phyloP scores from a whole-genome alignment of 2,888 invertebrate genomes.

The Parnassius apollo region DNA sequence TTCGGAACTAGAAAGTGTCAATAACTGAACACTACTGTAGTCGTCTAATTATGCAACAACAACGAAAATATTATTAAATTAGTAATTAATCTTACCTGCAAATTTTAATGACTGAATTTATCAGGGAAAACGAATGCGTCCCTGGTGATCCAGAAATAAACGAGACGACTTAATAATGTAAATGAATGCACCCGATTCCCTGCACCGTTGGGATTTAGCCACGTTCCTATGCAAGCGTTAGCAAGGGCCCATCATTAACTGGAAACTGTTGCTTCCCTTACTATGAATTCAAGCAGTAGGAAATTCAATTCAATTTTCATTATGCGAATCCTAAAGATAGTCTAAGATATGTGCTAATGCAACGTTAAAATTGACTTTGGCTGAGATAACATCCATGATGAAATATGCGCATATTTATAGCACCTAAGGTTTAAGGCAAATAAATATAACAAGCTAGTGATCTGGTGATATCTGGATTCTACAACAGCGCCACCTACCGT shows the following conservation, averaged over 20 bases:
- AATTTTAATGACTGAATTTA: slow-evolving; percentile 24
- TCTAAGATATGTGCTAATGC: not conserved
- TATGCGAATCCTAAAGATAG: not conserved
- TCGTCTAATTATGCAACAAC: too few species aligned
- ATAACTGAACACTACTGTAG: too few species aligned
- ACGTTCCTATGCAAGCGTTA: slow-evolving; percentile 51
- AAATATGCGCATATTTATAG: too few species aligned
- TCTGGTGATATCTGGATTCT: too few species aligned
- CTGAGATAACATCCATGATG: too few species aligned
- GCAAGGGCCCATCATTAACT: slow-evolving; percentile 47
- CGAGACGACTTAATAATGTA: slow-evolving; percentile 62
- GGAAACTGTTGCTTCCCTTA: slow-evolving; percentile 17
- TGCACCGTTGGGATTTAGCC: slow-evolving; percentile 54
- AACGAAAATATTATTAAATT: too few species aligned
- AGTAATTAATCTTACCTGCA: too few species aligned
- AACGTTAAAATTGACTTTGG: not conserved
- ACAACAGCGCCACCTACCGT: too few species aligned
- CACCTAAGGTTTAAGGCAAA: too few species aligned
- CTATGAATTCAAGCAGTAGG: slow-evolving; percentile 25
- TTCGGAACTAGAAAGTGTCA: too few species aligned
- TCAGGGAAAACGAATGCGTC: slow-evolving; percentile 36
- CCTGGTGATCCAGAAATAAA: slow-evolving; percentile 54
- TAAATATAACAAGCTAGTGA: too few species aligned
- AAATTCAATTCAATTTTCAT: slow-evolving; percentile 11
- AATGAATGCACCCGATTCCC: slow-evolving; percentile 60